Conservation (phyloP, 35 echinoderm and acorn worm species). For the Holothuria glaberrima region DNA sequence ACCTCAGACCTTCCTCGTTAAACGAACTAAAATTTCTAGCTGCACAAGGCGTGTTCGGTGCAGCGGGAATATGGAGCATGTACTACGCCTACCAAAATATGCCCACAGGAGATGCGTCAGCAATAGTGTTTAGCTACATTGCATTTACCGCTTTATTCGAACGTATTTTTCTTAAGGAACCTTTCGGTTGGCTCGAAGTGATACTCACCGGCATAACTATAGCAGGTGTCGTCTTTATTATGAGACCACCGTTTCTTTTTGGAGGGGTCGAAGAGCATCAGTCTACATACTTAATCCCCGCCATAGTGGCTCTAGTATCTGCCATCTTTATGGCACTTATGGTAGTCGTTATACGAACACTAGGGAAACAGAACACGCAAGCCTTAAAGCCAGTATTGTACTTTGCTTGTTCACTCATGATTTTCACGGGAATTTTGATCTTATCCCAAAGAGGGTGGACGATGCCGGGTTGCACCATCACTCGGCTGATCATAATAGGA, state of each 20-base stretch:
- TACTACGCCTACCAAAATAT: slow-evolving; percentile 28
- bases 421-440: not conserved
- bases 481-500: not conserved
- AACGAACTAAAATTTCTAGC: not conserved
- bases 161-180: slow-evolving; percentile 15
- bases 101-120: not conserved
- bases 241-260: slow-evolving; percentile 17
- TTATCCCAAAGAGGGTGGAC: not conserved
- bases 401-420: not conserved
- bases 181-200: not conserved
- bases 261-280: not conserved
- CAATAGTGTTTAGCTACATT: slow-evolving; percentile 2
- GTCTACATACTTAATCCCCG: not conserved
- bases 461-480: not conserved
- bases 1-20: not conserved
- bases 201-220: not conserved
- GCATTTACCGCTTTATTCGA: slow-evolving; percentile 16
- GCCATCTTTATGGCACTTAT: not conserved
- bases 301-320: not conserved
- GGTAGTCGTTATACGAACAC: not conserved
- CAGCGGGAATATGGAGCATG: not conserved
- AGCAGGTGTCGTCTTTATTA: not conserved
- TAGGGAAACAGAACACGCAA: slow-evolving; percentile 8
- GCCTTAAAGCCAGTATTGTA: not conserved
- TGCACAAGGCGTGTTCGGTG: not conserved